Base-by-base conservation (phyloP, 1,140 invertebrate genomes). In the Drosophila ananassae region DNA sequence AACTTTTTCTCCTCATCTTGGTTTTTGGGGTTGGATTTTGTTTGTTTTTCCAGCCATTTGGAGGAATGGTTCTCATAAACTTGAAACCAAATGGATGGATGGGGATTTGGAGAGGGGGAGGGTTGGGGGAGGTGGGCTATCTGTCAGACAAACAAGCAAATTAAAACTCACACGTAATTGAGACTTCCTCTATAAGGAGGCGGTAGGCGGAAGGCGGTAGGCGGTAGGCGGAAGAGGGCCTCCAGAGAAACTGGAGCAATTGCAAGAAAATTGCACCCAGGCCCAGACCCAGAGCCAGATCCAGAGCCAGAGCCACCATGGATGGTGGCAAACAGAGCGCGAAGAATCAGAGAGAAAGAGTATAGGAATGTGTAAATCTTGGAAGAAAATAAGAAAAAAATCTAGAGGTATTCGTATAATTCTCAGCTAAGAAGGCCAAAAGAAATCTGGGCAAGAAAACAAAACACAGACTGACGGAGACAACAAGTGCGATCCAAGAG, bases 101-200 rank as follows among this genome's bases (percentile, higher is more conserved):
- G 17, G 48, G 6, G 13, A 37, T 12, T 7, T 13, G 22, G 3
- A 10, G 47, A 13, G 6, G 25, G 41, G 6, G 12, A 1, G n/a
- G n/a, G n/a, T n/a, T 50, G n/a, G n/a, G n/a, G 4, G 4, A 25
- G 30, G 13, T 12, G 9, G 25, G 58, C 59, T 58, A 57, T 67
- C 62, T 79, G 77, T 74, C 73, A 72, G 73, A 82, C 74, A 57
- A 74, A 82, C 80, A 56, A 72, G 63, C 58, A 81, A 73, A 68
- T 72, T 72, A 68, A 66, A 53, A 60, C 72, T 77, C 63, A 62
- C 60, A 69, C 81, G 73, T 84, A 84, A 84, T 84, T 84, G 81
- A 84, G 77, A 84, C 82, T 84, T 84, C 81, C 81, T 84, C 76
- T 77, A 84, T 80, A 77, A 46, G 54, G 46, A 46, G 55, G 8